Evolutionary conservation across 2,113 vertebrate species (phyloP), one percentile per base, ranked within the genome.

Genomic region (Equus przewalskii): DNA sequence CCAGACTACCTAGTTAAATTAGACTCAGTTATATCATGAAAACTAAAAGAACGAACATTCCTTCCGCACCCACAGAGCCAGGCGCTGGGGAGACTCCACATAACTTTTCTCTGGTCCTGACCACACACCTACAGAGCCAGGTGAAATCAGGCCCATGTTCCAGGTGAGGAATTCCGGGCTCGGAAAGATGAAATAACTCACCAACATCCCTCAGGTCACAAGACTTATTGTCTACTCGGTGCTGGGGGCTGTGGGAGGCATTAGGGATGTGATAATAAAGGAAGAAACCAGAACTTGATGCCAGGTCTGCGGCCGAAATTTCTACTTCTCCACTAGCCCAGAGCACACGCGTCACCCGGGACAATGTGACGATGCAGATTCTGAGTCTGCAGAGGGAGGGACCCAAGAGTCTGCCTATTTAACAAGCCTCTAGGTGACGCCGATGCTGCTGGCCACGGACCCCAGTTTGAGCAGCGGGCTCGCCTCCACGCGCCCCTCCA

Each of bases 401-500:
- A 18, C 19, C 56, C 13, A 2, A 44, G n/a, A 46, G 22, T 58
- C 49, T 69, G 44, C 36, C n/a, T 26, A 65, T 60, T 67, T 16
- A n/a, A 46, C 19, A 67, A 24, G 24, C 33, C 56, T 85, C 89
- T 65, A 49, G 11, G 46, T 41, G 16, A 15, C 10, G 24, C 3
- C 2, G 0, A 8, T 18, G 56, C 56, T 36, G 14, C 81, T 26
- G 58, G 9, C 33, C 62, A 49, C 1, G 0, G 12, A 44, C 13
- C 8, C 62, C 3, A 0, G 14, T 9, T 28, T 2, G 22, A 64
- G 54, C 2, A 26, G 5, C 5, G 1, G 30, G 41, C 49, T 85
- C n/a, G 33, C 5, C 10, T 4, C 18, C 13, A 6, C 30, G 9
- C 0, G 4, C n/a, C 67, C 1, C 44, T 65, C 15, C 5, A 21